phyloP scores from a whole-genome alignment of 2,797 vertebrate genomes.

The Melanotaenia parkinsoni region DNA sequence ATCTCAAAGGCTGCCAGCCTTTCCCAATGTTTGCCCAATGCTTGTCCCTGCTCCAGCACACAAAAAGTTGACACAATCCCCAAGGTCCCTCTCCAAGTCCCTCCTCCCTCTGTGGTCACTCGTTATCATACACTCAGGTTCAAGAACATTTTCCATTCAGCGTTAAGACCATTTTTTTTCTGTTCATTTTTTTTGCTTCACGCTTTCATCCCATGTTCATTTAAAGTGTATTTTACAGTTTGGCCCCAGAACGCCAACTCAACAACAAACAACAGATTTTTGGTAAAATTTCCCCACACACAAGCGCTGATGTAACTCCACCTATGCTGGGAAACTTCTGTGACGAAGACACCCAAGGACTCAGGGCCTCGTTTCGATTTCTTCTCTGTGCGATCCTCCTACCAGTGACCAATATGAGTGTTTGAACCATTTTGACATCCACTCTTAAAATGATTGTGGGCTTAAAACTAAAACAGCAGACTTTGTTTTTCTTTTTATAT shows the following conservation, averaged over 20 bases:
- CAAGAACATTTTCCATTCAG: conserved; percentile 68
- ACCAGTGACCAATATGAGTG: conserved; percentile 58
- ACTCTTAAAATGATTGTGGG: conserved; percentile 69
- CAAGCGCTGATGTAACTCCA: conserved; percentile 50
- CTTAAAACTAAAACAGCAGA: conserved; percentile 54
- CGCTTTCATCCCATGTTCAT: conserved; percentile 2
- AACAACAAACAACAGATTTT: conserved; percentile 31
- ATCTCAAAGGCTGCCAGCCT: conserved; percentile 82
- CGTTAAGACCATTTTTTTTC: conserved; percentile 14
- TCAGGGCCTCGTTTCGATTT: conserved; percentile 62
- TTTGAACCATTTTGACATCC: conserved; percentile 68
- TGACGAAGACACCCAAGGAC: conserved; percentile 65
- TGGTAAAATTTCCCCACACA: conserved; percentile 45
- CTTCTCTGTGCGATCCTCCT: conserved; percentile 60
- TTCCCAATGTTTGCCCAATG: conserved; percentile 83
- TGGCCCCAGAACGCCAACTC: conserved; percentile 15
- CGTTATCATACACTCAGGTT: conserved; percentile 68
- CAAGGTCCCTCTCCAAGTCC: conserved; percentile 75
- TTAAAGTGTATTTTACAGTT: conserved; percentile 18
- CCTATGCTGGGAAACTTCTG: conserved; percentile 43
- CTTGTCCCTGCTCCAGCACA: conserved; percentile 80
- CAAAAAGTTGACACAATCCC: conserved; percentile 81
- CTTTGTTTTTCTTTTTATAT: background rate
- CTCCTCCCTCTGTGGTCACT: conserved; percentile 57
- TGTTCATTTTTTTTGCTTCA: conserved; percentile 24